Base-by-base conservation (phyloP, 2,113 vertebrate species). In the Vanacampus margaritifer region DNA sequence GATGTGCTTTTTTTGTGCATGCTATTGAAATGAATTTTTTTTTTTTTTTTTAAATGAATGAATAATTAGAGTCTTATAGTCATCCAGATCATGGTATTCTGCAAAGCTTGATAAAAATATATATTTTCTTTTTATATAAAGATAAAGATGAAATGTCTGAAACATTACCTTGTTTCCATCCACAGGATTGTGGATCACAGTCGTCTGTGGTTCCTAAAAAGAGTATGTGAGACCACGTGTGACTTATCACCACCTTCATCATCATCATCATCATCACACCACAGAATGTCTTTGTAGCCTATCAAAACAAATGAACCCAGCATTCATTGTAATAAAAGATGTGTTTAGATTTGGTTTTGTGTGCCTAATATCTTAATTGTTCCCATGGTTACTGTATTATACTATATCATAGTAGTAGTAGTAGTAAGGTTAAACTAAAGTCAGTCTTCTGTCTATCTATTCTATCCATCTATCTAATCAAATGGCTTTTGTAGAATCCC, bases 141-240 rank as follows among this genome's bases (percentile, higher is more conserved):
- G 39, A 39, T 1, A 5, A 62, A 43, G 14, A 41, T 19, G 56
- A 62, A 51, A 54, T 5, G 1, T 54, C 63, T 45, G 11, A 50
- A 65, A 10, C 26, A 26, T 36, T 95, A 98, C 96, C 96, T 98
- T 98, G 93, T 98, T 98, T 94, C 96, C 96, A 90, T 98, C 95
- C 85, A 93, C 89, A 17, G 96, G 96, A 78, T 98, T 98, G 92
- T 98, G 96, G 90, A 98, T 98, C 88, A 98, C 96, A 75, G 96
- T 98, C 84, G 95, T 95, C 94, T 98, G 96, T 91, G 96, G 95
- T 89, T 98, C 96, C 96, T 98, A 62, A 76, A 45, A 53, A 76
- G 46, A 93, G 81, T 87, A 93, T 88, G 66, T 84, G 87, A 93
- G 81, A 91, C 82, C 82, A 75, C 56, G 23, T 87, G 84, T 88